These are phyloP conservation scores for Cheiracanthium punctorium DNA, from an alignment of 2,888 invertebrate species.

Conservation along the genomic window DNA sequence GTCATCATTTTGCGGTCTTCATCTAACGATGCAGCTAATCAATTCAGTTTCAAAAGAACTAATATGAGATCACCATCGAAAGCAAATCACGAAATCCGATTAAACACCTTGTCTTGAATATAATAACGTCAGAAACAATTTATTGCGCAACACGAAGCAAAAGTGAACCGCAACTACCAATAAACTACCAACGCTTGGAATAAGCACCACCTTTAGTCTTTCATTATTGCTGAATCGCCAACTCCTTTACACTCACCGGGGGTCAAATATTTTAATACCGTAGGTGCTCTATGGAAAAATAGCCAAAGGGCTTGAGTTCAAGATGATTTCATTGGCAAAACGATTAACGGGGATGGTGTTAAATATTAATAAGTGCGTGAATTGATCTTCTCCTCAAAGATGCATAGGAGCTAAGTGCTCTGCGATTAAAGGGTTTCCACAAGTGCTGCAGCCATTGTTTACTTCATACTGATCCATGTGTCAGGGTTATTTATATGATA, in stretches of 20 bases:
- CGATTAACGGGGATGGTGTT: slow-evolving; percentile 54
- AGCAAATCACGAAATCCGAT: slow-evolving; percentile 41
- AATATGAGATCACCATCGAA: slow-evolving; percentile 25
- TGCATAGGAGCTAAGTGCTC: slow-evolving; percentile 39
- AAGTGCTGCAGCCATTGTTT: slow-evolving; percentile 30
- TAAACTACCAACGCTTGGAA: slow-evolving; percentile 23
- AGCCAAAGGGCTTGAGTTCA: slow-evolving; percentile 46
- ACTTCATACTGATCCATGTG: neutral
- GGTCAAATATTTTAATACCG: slow-evolving; percentile 44
- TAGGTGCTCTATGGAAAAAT: slow-evolving; percentile 60
- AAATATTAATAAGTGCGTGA: slow-evolving; percentile 56
- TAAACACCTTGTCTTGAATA: slow-evolving; percentile 38
- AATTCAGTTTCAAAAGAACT: neutral
- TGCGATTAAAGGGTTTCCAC: slow-evolving; percentile 41
- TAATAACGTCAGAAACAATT: slow-evolving; percentile 47
- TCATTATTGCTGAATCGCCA: slow-evolving; percentile 30
- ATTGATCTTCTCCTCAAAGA: slow-evolving; percentile 59
- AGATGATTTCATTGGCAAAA: slow-evolving; percentile 58
- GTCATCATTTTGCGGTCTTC: neutral
- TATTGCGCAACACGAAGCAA: slow-evolving; percentile 18
- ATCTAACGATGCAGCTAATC: neutral
- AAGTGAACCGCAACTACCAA: slow-evolving; percentile 21
- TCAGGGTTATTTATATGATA: slow-evolving; percentile 24
- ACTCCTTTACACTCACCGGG: slow-evolving; percentile 31
- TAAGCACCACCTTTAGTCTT: slow-evolving; percentile 34